phyloP scores from a whole-genome alignment of 92 coral and sea anemone genomes.

The Zoanthus sociatus region DNA sequence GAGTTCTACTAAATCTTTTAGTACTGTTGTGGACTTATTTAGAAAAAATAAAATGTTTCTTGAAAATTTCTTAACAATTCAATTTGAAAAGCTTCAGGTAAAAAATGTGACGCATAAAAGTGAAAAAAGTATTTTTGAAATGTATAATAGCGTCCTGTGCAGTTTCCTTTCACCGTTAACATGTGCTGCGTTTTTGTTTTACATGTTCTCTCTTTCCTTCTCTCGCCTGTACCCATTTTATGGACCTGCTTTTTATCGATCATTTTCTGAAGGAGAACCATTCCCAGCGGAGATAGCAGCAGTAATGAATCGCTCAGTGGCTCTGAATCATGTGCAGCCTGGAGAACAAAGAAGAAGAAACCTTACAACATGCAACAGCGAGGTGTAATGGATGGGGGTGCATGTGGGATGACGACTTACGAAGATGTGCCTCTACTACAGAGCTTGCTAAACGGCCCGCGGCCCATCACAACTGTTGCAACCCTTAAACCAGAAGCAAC shows the following conservation, averaged over 20 bases:
- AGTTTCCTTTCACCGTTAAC: too few species aligned
- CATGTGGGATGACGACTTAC: constrained; percentile 39
- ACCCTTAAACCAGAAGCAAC: constrained; percentile 85
- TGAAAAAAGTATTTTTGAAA: too few species aligned
- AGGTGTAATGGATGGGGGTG: constrained; percentile 22
- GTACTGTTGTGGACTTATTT: too few species aligned
- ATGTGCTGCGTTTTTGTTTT: too few species aligned
- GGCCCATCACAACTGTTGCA: constrained; percentile 87
- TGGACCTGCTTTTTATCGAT: background rate
- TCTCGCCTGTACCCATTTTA: too few species aligned
- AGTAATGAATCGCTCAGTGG: constrained; percentile 50
- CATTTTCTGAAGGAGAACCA: constrained; percentile 11
- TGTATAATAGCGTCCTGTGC: too few species aligned
- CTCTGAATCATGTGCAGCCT: constrained; percentile 6
- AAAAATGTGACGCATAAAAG: too few species aligned
- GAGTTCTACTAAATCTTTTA: too few species aligned
- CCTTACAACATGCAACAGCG: background rate
- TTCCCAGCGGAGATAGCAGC: constrained; percentile 45
- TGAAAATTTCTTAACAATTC: too few species aligned
- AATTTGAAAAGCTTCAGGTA: too few species aligned
- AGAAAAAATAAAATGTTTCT: too few species aligned
- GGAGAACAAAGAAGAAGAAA: constrained; percentile 16
- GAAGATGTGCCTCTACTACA: constrained; percentile 75
- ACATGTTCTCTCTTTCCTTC: too few species aligned
- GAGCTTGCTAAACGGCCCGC: constrained; percentile 84